phyloP scores from a whole-genome alignment of 2,888 invertebrate genomes.

The Caenorhabditis sp. region DNA sequence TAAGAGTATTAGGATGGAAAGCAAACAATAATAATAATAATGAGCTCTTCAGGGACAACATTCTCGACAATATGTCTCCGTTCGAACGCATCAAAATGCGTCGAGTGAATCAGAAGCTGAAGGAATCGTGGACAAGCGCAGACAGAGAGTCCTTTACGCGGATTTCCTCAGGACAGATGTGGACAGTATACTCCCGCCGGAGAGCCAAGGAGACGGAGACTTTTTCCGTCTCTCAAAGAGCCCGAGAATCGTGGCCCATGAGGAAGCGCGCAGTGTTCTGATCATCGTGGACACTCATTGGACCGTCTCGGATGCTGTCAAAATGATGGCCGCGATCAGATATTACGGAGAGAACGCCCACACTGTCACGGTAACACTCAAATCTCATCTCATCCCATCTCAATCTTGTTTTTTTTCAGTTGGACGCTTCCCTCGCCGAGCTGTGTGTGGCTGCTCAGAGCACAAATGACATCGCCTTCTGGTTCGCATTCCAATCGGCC shows the following conservation, averaged over 20 bases:
- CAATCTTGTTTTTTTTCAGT: too few species aligned
- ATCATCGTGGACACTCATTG: constrained; percentile 62
- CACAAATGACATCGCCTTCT: constrained; percentile 61
- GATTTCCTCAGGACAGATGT: constrained; percentile 62
- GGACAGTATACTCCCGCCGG: constrained; percentile 51
- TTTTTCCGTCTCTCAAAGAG: constrained; percentile 58
- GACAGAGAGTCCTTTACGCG: constrained; percentile 53
- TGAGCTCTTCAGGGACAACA: constrained; percentile 54
- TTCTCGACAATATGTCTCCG: constrained; percentile 60
- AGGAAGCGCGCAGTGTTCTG: constrained; percentile 55
- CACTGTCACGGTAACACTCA: constrained; percentile 62
- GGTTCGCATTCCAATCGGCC: constrained; percentile 63
- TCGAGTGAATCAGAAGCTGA: constrained; percentile 56
- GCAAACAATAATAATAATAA: too few species aligned
- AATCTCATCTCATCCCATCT: too few species aligned
- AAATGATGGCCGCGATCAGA: constrained; percentile 50
- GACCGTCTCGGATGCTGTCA: constrained; percentile 54
- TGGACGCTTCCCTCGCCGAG: constrained; percentile 62
- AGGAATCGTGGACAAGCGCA: constrained; percentile 54
- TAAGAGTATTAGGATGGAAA: constrained; percentile 3
- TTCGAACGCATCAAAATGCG: constrained; percentile 60
- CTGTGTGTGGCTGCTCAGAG: constrained; percentile 61
- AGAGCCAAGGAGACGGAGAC: constrained; percentile 49
- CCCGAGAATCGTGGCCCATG: constrained; percentile 51
- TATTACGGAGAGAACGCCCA: constrained; percentile 57